Percentiles rank a stretch among this genome's conserved stretches.
These are phyloP conservation scores for Eupleurogrammus muticus DNA, from an alignment of 2,797 vertebrate species.

Conservation along the genomic window DNA sequence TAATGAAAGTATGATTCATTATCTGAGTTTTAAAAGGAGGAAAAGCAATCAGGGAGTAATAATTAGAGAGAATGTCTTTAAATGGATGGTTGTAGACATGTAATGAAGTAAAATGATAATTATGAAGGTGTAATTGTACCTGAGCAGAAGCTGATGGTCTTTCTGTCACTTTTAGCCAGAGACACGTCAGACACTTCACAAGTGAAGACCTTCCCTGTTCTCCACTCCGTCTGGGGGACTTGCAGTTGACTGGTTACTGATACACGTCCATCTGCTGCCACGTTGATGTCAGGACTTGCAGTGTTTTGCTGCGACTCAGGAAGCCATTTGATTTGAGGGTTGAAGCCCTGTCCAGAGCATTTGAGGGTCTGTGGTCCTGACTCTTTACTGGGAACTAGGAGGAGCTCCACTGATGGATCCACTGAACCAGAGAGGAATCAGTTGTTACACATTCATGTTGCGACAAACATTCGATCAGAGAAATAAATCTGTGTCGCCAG, in stretches of 20 bases:
- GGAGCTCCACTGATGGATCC: slow-evolving; percentile 63
- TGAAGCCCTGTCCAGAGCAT: slow-evolving; percentile 69
- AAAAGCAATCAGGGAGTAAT: background rate
- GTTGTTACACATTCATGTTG: background rate
- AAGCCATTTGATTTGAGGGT: slow-evolving; percentile 71
- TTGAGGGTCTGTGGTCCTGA: slow-evolving; percentile 53
- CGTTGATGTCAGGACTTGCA: slow-evolving; percentile 4
- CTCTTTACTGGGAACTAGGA: slow-evolving; percentile 36
- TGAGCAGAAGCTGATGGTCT: slow-evolving; percentile 63
- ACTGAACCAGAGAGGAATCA: slow-evolving; percentile 38
- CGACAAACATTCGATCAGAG: background rate
- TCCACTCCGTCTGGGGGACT: slow-evolving; percentile 63
- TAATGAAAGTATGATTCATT: too few relatives aligned
- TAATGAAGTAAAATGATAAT: too few relatives aligned
- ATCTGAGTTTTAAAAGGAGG: too few relatives aligned
- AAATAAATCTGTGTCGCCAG: too few relatives aligned
- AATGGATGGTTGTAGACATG: background rate
- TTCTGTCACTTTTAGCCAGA: fast-evolving
- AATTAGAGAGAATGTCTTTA: background rate
- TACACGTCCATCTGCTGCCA: slow-evolving; percentile 59
- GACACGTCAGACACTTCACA: slow-evolving; percentile 68
- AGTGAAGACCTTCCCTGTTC: slow-evolving; percentile 43
- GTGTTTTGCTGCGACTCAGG: background rate
- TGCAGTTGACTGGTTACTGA: slow-evolving; percentile 62
- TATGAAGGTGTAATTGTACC: slow-evolving; percentile 54